Evolutionary conservation across 2,888 invertebrate species (phyloP).

Genomic region (Nematopogon swammerdamellus): DNA sequence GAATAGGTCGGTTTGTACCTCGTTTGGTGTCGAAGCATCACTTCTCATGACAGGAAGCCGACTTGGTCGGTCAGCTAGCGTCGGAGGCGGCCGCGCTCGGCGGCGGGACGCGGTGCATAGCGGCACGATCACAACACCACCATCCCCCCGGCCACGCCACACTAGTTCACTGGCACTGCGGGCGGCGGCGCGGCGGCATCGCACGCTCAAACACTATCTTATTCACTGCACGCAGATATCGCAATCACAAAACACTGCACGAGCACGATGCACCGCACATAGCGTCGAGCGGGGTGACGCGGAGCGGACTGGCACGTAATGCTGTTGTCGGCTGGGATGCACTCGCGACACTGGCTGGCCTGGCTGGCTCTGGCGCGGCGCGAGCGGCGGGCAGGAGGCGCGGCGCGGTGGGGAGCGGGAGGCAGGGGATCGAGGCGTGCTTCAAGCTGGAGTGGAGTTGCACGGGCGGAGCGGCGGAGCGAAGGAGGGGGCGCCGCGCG

Average conservation of each 20-base stretch:
- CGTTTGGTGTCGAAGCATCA: constrained; percentile 52
- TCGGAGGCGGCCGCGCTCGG: constrained; percentile 11
- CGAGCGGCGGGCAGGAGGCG: constrained; percentile 35
- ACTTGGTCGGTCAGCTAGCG: constrained; percentile 34
- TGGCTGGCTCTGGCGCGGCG: constrained; percentile 18
- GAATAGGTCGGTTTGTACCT: constrained; percentile 25
- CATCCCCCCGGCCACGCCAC: neutral
- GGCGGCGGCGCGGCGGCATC: neutral
- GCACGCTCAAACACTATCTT: neutral
- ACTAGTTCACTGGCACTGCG: neutral
- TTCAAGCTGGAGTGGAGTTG: constrained; percentile 17
- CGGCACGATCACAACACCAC: neutral
- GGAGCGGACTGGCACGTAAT: neutral
- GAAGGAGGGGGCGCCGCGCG: constrained; percentile 41
- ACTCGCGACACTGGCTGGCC: constrained; percentile 3
- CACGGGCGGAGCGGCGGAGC: constrained; percentile 22
- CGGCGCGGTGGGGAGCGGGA: constrained; percentile 23
- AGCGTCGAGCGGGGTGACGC: neutral
- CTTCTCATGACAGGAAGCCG: constrained; percentile 27
- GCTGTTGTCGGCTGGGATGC: constrained; percentile 2
- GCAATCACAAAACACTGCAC: neutral
- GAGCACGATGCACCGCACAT: neutral
- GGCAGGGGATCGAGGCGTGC: constrained; percentile 13
- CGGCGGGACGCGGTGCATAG: constrained; percentile 1
- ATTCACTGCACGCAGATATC: neutral